Base-by-base conservation (phyloP, 2,797 vertebrate genomes). In the Microtus californicus region DNA sequence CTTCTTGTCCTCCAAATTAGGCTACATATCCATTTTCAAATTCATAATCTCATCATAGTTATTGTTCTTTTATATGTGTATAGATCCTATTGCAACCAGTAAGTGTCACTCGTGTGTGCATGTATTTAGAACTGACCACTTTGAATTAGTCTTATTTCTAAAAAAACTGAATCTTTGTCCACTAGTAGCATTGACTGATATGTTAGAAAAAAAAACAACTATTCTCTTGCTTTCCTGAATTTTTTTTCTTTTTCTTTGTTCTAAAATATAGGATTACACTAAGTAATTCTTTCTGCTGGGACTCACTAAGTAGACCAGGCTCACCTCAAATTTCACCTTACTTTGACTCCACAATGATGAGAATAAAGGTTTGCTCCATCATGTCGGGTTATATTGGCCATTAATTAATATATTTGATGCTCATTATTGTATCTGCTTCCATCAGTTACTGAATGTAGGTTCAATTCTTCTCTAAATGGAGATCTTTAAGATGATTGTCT, bases 401-500 rank as follows among this genome's bases (percentile, higher is more conserved):
- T 37, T 81, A 37, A 54, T 73, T 77, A 17, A 69, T 48, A 15
- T 78, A 59, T 6, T 6, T 61, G 10, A 54, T 73, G 9, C 2
- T 13, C 6, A 54, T 43, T 48, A 51, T 1, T 21, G 17, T 56
- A 56, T 56, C 54, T 56, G 54, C 54, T 56, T 21, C 54, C 54
- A 56, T 56, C 54, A 56, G 54, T 56, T 56, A 21, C 54, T 4
- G 17, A 17, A 56, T 56, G 54, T 56, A 56, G 54, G 54, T 19
- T 56, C 12, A 83, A 89, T 73, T 87, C 63, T 15, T 95, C 61
- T 89, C 27, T 73, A 76, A 91, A 94, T 45, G 15, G 11, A 80
- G 21, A 71, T 2, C 45, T 54, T 71, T 25, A n/a, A 0, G 4
- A 5, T 17, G 34, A 54, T 17, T 51, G 31, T 86, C 21, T 65